Percentiles rank a stretch among this genome's conserved stretches.
These are phyloP conservation scores for Nemoura dubitans DNA, from an alignment of 2,888 invertebrate species.

Conservation along the genomic window DNA sequence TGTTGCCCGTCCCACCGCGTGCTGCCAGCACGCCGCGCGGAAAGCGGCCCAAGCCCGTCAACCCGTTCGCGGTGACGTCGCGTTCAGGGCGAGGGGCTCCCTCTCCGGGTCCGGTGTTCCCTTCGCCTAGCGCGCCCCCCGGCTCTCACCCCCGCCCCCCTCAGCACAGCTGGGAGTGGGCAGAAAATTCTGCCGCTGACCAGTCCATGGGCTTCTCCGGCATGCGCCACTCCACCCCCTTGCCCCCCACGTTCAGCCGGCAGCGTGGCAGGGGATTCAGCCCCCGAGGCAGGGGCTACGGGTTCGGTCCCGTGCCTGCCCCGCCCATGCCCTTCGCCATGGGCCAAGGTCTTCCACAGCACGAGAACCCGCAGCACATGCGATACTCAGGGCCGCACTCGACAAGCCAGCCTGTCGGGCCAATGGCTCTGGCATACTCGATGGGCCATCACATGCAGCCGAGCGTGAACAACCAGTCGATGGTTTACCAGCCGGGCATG, in stretches of 20 bases:
- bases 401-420: background rate
- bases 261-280: background rate
- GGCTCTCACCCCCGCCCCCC: background rate
- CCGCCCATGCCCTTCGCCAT: background rate
- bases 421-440: background rate
- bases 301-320: background rate
- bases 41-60: background rate
- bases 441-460: background rate
- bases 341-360: background rate
- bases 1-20: background rate
- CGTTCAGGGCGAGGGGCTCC: background rate
- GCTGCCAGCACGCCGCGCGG: background rate
- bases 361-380: slow-evolving; percentile 9
- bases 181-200: background rate
- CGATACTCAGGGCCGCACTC: background rate
- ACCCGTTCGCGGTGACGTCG: background rate
- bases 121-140: background rate
- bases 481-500: slow-evolving; percentile 13
- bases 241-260: background rate
- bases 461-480: background rate
- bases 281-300: background rate
- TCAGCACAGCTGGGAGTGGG: background rate
- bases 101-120: background rate
- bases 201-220: background rate
- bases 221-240: background rate